Evolutionary conservation across 1,140 invertebrate species (phyloP).

Genomic region (Adoxophyes honmai): DNA sequence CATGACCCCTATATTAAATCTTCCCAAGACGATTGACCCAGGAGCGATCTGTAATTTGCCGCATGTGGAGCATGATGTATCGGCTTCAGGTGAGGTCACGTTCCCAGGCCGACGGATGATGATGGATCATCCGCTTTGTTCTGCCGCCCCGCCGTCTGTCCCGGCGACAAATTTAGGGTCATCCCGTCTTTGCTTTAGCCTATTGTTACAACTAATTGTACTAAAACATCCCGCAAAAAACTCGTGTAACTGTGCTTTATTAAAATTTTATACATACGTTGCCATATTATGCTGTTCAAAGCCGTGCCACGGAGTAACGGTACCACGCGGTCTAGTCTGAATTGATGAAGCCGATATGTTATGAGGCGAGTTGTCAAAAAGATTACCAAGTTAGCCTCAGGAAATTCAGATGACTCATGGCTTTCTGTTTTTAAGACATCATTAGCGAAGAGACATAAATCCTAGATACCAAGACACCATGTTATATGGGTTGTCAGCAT

Average conservation of each 20-base stretch:
- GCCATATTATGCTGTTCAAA: background rate
- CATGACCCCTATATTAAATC: constrained; percentile 15
- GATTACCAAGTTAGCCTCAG: constrained; percentile 4
- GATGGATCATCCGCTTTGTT: constrained; percentile 69
- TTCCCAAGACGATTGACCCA: constrained; percentile 18
- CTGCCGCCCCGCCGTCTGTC: constrained; percentile 37
- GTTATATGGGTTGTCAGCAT: constrained; percentile 41
- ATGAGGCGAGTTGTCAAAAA: background rate
- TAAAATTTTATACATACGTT: background rate
- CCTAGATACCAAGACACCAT: constrained; percentile 11
- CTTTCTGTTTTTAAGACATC: constrained; percentile 15
- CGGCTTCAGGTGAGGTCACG: constrained; percentile 59
- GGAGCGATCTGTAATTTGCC: constrained; percentile 36
- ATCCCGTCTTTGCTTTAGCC: constrained; percentile 37
- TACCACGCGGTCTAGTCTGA: background rate
- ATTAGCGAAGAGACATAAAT: constrained; percentile 12
- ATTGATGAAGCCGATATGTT: background rate
- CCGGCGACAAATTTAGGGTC: constrained; percentile 66
- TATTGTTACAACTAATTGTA: constrained; percentile 37
- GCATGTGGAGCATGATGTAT: constrained; percentile 49
- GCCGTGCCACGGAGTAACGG: background rate
- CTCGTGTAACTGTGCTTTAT: background rate
- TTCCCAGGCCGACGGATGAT: constrained; percentile 63
- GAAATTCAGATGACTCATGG: constrained; percentile 10
- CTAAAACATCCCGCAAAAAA: constrained; percentile 24